Percentiles rank a stretch among this genome's conserved stretches.
phyloP scores from a whole-genome alignment of 2,797 vertebrate genomes.

The Helostoma temminkii region DNA sequence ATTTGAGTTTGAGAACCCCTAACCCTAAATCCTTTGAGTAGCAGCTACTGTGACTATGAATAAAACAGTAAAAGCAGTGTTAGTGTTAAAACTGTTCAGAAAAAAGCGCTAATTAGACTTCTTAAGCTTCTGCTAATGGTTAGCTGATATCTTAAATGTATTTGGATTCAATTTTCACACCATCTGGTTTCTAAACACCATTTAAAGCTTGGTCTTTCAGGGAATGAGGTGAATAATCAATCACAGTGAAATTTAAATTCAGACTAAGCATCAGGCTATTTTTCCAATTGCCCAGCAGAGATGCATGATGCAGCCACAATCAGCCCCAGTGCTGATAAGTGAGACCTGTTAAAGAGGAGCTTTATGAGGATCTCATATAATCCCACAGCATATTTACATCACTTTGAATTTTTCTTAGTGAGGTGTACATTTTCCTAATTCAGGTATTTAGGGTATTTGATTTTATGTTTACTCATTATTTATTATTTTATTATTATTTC shows the following conservation, averaged over 20 bases:
- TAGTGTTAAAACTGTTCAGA: neutral
- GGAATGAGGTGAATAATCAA: conserved; percentile 43
- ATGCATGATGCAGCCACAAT: conserved; percentile 1
- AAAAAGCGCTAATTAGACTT: conserved; percentile 3
- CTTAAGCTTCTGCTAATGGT: conserved; percentile 12
- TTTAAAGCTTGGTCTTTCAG: neutral
- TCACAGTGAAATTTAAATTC: conserved; percentile 46
- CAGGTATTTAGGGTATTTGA: conserved; percentile 8
- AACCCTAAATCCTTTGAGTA: neutral
- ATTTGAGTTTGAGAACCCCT: neutral
- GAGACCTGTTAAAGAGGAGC: neutral
- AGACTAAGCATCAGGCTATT: conserved; percentile 11
- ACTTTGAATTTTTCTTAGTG: neutral
- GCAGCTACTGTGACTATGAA: neutral
- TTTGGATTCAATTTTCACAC: conserved; percentile 25
- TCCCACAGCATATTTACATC: neutral
- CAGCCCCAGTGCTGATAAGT: neutral
- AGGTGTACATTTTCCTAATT: conserved; percentile 1
- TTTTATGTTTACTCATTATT: too few species aligned
- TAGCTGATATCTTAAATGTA: conserved; percentile 9
- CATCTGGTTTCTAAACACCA: conserved; percentile 21
- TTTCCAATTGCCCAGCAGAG: neutral
- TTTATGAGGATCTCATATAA: neutral
- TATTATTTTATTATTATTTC: conserved; percentile 11
- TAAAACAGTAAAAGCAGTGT: neutral